Evolutionary conservation across 2,888 invertebrate genomes (phyloP).

Genomic region (Baccha elongata): DNA sequence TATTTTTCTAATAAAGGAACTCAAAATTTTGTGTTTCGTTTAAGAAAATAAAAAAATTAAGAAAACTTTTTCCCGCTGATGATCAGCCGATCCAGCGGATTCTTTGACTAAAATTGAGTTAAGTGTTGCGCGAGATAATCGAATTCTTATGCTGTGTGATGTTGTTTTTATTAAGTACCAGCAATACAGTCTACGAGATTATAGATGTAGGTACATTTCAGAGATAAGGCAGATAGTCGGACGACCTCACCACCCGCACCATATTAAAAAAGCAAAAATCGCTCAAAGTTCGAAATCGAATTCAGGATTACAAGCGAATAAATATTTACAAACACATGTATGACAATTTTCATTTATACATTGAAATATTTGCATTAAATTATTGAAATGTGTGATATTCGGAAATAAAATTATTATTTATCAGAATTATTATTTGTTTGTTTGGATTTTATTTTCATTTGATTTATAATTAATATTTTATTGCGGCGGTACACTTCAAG

Average conservation of each 20-base stretch:
- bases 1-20: neutral
- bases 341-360: neutral
- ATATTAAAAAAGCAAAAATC: slow-evolving; percentile 69
- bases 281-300: slow-evolving; percentile 74
- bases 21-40: neutral
- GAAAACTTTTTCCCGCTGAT: slow-evolving; percentile 24
- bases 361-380: neutral
- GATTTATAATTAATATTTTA: neutral
- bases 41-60: neutral
- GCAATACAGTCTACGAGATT: slow-evolving; percentile 54
- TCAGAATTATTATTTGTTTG: neutral
- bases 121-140: slow-evolving; percentile 54
- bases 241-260: slow-evolving; percentile 73
- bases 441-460: neutral
- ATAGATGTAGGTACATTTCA: slow-evolving; percentile 64
- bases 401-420: neutral
- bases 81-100: slow-evolving; percentile 46
- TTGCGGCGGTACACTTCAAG: slow-evolving; percentile 3
- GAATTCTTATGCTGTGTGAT: slow-evolving; percentile 47
- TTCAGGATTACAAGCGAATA: slow-evolving; percentile 54
- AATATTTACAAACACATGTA: neutral
- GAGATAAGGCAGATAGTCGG: slow-evolving; percentile 67
- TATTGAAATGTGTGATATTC: slow-evolving; percentile 2
- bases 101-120: slow-evolving; percentile 57
- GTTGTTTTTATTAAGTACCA: slow-evolving; percentile 37